Conservation (phyloP, 2,113 vertebrate genomes). For the Dinomys branickii region DNA sequence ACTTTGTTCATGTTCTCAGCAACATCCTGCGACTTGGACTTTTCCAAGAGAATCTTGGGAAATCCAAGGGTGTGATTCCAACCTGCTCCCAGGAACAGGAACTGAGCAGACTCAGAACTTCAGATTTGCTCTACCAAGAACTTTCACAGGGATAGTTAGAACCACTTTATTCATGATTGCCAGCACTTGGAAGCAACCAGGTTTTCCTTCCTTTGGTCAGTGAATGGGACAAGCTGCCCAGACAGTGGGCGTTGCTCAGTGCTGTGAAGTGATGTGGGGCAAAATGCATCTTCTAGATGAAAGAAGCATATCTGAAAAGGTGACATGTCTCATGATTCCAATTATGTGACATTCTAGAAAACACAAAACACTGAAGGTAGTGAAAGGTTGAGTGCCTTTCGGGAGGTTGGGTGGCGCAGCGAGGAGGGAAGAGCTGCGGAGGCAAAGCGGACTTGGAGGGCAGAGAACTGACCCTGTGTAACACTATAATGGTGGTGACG, state of each 20-base stretch:
- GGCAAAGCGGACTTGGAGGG: background rate
- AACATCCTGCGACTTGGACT: background rate
- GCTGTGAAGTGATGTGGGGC: background rate
- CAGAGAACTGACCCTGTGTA: background rate
- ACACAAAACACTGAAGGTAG: background rate
- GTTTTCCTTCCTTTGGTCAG: background rate
- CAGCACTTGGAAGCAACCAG: background rate
- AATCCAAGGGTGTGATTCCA: background rate
- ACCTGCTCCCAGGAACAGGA: too few species aligned
- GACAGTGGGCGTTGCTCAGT: background rate
- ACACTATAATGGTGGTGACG: background rate
- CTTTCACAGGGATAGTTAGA: background rate
- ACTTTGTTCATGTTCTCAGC: background rate
- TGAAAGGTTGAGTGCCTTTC: background rate
- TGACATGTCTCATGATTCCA: background rate
- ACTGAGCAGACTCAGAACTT: background rate
- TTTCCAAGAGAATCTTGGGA: background rate
- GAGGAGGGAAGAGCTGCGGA: background rate
- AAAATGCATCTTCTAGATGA: background rate
- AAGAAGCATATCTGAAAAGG: background rate
- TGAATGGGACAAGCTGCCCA: background rate
- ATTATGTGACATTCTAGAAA: background rate
- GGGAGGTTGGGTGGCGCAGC: too few species aligned
- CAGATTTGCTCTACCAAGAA: background rate
- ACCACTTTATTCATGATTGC: background rate